A percentile compares a stretch with the other conserved stretches of the same genome.
These are phyloP conservation scores for Netta rufina DNA, from an alignment of 2,797 vertebrate genomes.

Conservation along the genomic window DNA sequence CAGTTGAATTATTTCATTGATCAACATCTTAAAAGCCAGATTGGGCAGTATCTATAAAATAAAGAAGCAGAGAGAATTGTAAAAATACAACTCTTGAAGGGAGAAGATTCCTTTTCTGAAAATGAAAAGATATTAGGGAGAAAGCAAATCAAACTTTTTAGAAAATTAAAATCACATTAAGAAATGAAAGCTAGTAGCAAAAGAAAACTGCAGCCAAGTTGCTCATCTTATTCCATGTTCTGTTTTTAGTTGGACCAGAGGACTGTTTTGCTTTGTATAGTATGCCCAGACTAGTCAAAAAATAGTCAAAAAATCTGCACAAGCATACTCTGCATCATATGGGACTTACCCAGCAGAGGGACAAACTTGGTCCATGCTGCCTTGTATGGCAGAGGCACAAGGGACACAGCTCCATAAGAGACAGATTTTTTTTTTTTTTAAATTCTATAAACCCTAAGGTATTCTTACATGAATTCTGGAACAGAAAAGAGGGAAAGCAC, in stretches of 20 bases:
- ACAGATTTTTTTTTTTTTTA: not conserved
- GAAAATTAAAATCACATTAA: not conserved
- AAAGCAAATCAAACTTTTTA: not conserved
- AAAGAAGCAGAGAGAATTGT: not conserved
- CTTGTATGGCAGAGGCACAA: not conserved
- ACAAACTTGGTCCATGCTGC: not conserved
- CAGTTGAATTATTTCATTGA: constrained; percentile 11
- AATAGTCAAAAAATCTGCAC: not conserved
- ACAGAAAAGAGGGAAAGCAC: not conserved
- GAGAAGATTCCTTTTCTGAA: not conserved
- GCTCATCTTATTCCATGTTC: not conserved
- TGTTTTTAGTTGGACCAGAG: not conserved
- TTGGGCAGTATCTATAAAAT: not conserved
- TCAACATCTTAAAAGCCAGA: not conserved
- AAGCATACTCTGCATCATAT: not conserved
- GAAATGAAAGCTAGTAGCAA: not conserved
- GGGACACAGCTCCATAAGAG: not conserved
- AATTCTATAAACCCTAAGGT: not conserved
- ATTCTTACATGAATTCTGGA: not conserved
- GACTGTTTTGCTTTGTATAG: not conserved
- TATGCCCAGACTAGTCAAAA: not conserved
- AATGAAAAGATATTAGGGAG: not conserved
- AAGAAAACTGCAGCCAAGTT: not conserved
- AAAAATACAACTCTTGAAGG: not conserved
- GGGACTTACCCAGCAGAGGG: not conserved